phyloP scores from a whole-genome alignment of 2,797 vertebrate species.

The Antrozous pallidus region DNA sequence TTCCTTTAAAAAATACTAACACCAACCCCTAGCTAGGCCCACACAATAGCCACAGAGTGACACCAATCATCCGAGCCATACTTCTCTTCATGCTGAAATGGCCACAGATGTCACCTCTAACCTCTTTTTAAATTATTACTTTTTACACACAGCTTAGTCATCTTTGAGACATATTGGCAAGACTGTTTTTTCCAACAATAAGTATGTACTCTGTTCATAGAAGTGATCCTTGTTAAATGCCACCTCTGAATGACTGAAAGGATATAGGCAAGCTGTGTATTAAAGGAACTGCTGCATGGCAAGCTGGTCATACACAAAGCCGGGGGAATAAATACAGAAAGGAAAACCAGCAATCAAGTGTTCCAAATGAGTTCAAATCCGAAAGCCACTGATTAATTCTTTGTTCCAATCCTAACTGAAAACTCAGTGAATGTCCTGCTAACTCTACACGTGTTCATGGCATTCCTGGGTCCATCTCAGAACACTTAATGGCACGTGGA shows the following conservation, averaged over 20 bases:
- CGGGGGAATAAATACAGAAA: not conserved
- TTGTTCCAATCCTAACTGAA: no score
- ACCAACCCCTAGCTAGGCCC: not conserved
- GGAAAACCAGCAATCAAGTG: not conserved
- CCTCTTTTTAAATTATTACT: not conserved
- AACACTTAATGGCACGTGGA: no score
- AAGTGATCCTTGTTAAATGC: not conserved
- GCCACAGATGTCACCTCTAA: not conserved
- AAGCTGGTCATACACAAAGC: not conserved
- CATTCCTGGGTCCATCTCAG: no score
- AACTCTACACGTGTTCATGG: no score
- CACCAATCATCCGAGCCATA: not conserved
- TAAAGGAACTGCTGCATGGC: not conserved
- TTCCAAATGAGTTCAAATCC: no score
- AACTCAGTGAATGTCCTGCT: no score
- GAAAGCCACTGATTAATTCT: no score
- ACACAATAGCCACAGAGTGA: not conserved
- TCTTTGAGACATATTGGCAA: not conserved
- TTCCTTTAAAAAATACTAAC: not conserved
- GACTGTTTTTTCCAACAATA: not conserved
- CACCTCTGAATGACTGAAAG: not conserved
- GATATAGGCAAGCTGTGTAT: not conserved
- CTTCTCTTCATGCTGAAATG: not conserved
- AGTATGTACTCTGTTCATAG: not conserved
- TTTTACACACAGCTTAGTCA: not conserved